Evolutionary conservation across 2,113 vertebrate genomes (phyloP).

Genomic region (Seriola rivoliana): DNA sequence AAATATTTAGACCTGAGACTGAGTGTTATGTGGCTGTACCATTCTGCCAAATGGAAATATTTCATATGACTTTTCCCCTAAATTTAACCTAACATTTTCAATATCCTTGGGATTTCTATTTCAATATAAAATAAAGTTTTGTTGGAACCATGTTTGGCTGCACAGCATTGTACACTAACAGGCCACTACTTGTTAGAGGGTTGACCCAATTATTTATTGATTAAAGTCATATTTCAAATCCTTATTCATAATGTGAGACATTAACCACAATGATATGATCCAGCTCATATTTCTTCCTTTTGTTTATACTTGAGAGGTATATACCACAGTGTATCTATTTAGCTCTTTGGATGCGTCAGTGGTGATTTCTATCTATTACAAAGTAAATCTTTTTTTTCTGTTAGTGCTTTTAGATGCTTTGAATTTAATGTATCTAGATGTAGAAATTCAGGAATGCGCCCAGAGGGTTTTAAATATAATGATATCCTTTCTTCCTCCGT

Average conservation of each 20-base stretch:
- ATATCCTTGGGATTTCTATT: background rate
- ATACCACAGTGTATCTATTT: background rate
- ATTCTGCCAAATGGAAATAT: background rate
- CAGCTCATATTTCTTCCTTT: background rate
- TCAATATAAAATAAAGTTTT: background rate
- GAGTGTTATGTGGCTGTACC: background rate
- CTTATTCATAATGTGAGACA: background rate
- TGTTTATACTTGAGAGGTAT: background rate
- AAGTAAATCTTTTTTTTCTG: slow-evolving; percentile 32
- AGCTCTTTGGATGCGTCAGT: background rate
- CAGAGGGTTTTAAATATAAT: slow-evolving; percentile 49
- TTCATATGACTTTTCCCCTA: background rate
- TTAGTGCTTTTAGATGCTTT: slow-evolving; percentile 37
- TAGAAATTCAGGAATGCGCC: slow-evolving; percentile 42
- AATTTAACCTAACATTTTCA: background rate
- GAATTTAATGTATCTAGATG: slow-evolving; percentile 49
- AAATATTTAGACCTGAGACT: background rate
- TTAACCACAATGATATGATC: background rate
- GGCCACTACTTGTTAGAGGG: background rate
- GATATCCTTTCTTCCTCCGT: slow-evolving; percentile 35
- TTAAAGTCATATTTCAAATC: background rate
- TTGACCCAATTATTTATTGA: background rate
- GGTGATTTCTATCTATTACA: slow-evolving; percentile 3
- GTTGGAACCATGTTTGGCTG: background rate
- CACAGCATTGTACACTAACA: background rate